Evolutionary conservation across 1,140 invertebrate species (phyloP).

Genomic region (Orchesella cincta): DNA sequence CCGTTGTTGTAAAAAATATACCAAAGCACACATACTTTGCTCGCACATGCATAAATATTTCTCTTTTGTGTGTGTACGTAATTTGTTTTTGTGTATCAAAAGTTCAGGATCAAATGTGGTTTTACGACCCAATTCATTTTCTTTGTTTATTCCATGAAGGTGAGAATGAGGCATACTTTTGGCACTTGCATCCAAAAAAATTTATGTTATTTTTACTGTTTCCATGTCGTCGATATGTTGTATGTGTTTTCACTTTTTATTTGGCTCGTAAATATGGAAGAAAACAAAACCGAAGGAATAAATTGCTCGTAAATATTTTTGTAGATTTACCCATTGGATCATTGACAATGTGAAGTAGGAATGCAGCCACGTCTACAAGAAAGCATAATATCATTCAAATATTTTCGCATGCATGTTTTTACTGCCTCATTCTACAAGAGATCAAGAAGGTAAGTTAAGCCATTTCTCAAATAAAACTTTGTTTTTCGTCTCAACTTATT

Average conservation of each 20-base stretch:
- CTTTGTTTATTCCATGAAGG: slow-evolving; percentile 10
- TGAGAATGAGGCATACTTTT: slow-evolving; percentile 18
- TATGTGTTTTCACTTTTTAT: background rate
- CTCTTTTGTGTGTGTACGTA: no score
- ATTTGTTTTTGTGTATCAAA: no score
- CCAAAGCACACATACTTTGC: no score
- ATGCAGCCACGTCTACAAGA: background rate
- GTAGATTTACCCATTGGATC: background rate
- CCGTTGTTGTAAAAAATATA: no score
- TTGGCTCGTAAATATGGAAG: background rate
- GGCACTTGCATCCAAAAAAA: background rate
- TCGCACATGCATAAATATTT: no score
- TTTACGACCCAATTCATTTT: slow-evolving; percentile 19
- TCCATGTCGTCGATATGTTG: background rate
- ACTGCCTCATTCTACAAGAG: slow-evolving; percentile 4
- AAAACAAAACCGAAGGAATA: slow-evolving; percentile 10
- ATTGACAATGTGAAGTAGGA: background rate
- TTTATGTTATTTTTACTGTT: slow-evolving; percentile 20
- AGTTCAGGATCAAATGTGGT: background rate
- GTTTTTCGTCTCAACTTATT: background rate
- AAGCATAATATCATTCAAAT: no score
- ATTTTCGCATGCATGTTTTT: background rate
- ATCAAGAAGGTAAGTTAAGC: background rate
- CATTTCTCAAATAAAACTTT: slow-evolving; percentile 13
- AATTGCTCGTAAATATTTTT: slow-evolving; percentile 8